Evolutionary conservation across 2,888 invertebrate species (phyloP).

Genomic region (Cephus pulcher): DNA sequence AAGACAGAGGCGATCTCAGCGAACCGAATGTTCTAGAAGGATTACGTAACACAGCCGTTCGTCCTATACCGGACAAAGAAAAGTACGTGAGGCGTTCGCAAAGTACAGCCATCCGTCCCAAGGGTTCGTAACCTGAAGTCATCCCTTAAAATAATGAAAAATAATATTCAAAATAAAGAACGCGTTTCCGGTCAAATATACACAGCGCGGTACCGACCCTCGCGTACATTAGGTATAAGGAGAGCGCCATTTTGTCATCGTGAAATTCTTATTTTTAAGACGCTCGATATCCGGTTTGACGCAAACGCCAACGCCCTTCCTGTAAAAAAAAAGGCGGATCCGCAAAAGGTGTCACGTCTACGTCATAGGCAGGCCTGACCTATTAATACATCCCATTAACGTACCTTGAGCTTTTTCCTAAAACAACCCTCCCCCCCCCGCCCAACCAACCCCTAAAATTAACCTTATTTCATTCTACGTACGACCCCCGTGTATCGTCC

Average conservation of each 20-base stretch:
- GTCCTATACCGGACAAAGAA: too few species aligned
- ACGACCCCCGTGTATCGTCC: not conserved
- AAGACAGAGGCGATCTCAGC: too few species aligned
- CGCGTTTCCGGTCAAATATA: not conserved
- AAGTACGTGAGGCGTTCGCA: too few species aligned
- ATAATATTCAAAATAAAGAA: not conserved
- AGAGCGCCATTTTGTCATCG: not conserved
- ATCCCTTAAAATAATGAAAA: not conserved
- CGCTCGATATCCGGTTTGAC: conserved; percentile 5
- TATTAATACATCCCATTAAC: not conserved
- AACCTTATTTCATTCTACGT: not conserved
- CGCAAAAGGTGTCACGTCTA: not conserved
- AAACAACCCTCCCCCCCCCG: not conserved
- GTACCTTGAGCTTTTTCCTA: not conserved
- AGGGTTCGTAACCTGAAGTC: not conserved
- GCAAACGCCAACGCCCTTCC: not conserved
- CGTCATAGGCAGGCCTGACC: not conserved
- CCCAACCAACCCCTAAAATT: not conserved
- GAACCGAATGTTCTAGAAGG: too few species aligned
- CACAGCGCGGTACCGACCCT: not conserved
- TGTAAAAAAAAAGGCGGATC: not conserved
- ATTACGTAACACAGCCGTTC: too few species aligned
- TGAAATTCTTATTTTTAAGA: conserved; percentile 1
- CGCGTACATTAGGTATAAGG: too few species aligned
- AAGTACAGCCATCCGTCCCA: not conserved